These are phyloP conservation scores for Lonchura striata DNA, from an alignment of 2,113 vertebrate species.

Conservation along the genomic window DNA sequence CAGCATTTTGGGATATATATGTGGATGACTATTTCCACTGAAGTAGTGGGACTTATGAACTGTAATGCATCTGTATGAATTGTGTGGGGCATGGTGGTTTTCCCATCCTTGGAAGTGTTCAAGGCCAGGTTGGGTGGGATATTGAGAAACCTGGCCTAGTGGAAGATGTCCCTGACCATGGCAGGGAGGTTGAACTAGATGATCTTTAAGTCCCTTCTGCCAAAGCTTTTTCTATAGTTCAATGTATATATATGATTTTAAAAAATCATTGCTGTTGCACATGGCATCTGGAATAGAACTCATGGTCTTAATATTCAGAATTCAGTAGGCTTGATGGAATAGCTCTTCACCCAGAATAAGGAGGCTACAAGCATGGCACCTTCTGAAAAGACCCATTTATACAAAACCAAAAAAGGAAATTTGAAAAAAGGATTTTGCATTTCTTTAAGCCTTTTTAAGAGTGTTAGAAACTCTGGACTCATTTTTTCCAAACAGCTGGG, in stretches of 20 bases:
- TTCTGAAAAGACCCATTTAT: not conserved
- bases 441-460: not conserved
- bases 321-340: not conserved
- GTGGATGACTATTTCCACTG: not conserved
- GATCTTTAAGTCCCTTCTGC: not conserved
- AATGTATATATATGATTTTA: not conserved
- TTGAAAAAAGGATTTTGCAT: not conserved
- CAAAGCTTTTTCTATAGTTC: not conserved
- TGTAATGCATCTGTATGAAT: not conserved
- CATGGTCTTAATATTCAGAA: not conserved
- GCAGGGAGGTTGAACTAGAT: not conserved
- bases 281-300: not conserved
- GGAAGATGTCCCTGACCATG: no score
- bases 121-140: not conserved
- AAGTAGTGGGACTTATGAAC: not conserved
- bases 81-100: not conserved
- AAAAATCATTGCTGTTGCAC: not conserved
- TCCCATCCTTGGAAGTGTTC: not conserved
- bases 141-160: not conserved
- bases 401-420: not conserved
- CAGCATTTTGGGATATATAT: not conserved
- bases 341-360: not conserved
- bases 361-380: not conserved
- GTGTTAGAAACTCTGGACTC: not conserved
- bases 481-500: not conserved